Conservation (phyloP, 2,113 vertebrate species). For the Percopsis transmontana region DNA sequence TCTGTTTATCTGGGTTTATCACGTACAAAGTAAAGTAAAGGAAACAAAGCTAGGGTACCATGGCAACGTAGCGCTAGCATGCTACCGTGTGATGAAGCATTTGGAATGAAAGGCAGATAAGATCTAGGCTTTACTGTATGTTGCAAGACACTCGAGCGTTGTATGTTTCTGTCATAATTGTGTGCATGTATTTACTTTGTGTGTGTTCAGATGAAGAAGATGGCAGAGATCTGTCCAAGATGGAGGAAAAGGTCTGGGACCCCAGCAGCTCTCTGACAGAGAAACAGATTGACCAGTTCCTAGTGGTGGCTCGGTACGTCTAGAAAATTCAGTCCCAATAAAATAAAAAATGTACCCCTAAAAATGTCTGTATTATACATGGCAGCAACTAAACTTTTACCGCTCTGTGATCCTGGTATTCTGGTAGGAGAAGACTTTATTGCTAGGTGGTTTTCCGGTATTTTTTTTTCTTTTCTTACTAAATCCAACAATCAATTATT, state of each 20-base stretch:
- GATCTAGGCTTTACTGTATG: background rate
- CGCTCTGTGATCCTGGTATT: background rate
- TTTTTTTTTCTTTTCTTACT: background rate
- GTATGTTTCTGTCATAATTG: background rate
- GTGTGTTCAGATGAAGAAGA: conserved; percentile 84
- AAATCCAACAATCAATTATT: background rate
- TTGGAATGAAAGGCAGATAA: conserved; percentile 1
- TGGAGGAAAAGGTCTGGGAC: conserved; percentile 97
- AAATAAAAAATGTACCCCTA: background rate
- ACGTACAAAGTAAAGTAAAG: conserved; percentile 4
- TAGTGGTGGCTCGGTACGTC: conserved; percentile 96
- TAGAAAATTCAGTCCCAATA: background rate
- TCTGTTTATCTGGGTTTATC: background rate
- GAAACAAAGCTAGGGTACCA: conserved; percentile 22
- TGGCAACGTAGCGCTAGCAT: conserved; percentile 14
- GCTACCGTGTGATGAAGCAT: conserved; percentile 19
- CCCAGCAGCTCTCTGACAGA: conserved; percentile 87
- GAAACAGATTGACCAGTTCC: conserved; percentile 98
- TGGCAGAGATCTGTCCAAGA: conserved; percentile 87
- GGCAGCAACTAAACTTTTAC: background rate
- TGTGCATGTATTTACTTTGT: conserved; percentile 12
- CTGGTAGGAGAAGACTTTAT: conserved; percentile 3
- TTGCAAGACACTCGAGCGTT: background rate
- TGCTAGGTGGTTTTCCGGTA: background rate
- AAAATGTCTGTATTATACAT: background rate